phyloP scores from a whole-genome alignment of 64 coral and sea anemone genomes.

The Orbicella faveolata region DNA sequence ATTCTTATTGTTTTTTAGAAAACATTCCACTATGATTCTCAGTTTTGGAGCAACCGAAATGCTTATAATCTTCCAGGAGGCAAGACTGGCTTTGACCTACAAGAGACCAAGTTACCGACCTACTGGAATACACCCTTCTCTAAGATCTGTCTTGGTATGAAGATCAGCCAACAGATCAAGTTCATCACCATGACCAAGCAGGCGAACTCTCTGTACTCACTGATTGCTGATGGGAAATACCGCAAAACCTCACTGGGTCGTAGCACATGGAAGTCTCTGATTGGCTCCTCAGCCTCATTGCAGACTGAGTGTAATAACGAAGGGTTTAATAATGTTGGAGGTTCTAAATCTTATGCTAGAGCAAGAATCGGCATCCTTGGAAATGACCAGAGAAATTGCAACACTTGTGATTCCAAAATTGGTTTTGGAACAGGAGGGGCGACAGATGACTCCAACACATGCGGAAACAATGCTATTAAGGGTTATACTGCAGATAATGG shows the following conservation, averaged over 20 bases:
- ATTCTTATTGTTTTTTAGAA: not conserved
- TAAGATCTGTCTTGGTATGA: no score
- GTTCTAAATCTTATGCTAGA: not conserved
- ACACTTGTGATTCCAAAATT: not conserved
- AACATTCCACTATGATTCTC: not conserved
- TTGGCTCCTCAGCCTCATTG: not conserved
- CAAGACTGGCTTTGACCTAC: slow-evolving; percentile 4
- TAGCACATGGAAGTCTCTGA: not conserved
- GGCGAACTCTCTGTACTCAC: not conserved
- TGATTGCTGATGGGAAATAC: not conserved
- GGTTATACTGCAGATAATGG: not conserved
- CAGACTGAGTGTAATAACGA: not conserved
- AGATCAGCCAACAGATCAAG: not conserved
- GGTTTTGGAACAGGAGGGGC: not conserved
- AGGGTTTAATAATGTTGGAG: not conserved
- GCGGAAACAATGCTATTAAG: not conserved
- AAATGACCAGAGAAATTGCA: not conserved
- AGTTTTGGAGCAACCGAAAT: slow-evolving; percentile 5
- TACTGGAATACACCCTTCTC: no score
- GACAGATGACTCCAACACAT: not conserved
- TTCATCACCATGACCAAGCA: not conserved
- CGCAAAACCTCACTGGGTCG: not conserved
- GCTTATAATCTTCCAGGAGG: not conserved
- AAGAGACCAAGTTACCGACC: no score
- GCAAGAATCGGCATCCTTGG: not conserved